Evolutionary conservation across 2,888 invertebrate genomes (phyloP).

Genomic region (Sphecodes monilicornis): DNA sequence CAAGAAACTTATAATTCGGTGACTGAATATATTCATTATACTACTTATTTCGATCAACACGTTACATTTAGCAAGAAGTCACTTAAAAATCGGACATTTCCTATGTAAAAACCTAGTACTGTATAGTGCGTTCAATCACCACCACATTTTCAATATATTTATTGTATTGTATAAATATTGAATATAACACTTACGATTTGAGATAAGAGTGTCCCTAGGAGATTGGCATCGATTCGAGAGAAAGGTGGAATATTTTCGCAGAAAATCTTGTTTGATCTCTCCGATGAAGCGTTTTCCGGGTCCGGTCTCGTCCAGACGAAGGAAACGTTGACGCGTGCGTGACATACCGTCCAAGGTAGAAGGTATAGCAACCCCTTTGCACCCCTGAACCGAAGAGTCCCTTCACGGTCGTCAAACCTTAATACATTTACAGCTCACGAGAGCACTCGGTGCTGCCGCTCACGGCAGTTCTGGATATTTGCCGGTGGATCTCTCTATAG

Average conservation of each 20-base stretch:
- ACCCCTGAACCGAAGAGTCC: conserved; percentile 77
- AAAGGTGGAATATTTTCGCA: not conserved
- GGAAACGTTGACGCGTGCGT: conserved; percentile 58
- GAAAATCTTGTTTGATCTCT: not conserved
- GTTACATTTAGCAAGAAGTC: too few relatives aligned
- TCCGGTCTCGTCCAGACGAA: conserved; percentile 42
- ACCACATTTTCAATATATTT: too few relatives aligned
- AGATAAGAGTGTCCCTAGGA: not conserved
- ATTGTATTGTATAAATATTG: too few relatives aligned
- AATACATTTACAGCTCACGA: conserved; percentile 84
- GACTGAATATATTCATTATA: too few relatives aligned
- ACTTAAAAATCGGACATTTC: too few relatives aligned
- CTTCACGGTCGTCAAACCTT: conserved; percentile 83
- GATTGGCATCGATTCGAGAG: not conserved
- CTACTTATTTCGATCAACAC: too few relatives aligned
- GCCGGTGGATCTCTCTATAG: conserved; percentile 78
- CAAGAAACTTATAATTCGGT: too few relatives aligned
- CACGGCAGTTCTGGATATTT: conserved; percentile 72
- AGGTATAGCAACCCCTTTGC: conserved; percentile 55
- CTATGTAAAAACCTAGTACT: too few relatives aligned
- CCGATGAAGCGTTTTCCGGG: conserved; percentile 40
- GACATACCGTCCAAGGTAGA: conserved; percentile 58
- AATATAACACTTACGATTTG: not conserved
- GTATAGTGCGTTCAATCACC: too few relatives aligned
- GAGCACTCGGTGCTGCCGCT: conserved; percentile 70